A percentile compares a stretch with the other conserved stretches of the same genome.
Conservation (phyloP, 2,888 invertebrate genomes). For the Germaria angustata region DNA sequence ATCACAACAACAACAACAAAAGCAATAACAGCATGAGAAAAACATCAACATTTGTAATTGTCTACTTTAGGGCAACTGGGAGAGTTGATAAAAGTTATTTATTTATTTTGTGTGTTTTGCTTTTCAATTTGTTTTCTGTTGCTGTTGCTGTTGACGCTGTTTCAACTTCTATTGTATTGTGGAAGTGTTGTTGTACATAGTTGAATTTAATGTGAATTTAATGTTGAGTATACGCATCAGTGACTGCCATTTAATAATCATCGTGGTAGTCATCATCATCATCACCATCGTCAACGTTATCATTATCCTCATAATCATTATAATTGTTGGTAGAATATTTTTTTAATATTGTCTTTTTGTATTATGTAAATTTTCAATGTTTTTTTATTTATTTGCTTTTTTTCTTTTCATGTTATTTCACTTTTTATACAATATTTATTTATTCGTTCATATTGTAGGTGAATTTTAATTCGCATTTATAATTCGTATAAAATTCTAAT, state of each 20-base stretch:
- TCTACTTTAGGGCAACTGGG: slow-evolving; percentile 69
- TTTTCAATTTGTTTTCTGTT: slow-evolving; percentile 17
- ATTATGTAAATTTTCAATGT: neutral
- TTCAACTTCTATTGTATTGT: slow-evolving; percentile 25
- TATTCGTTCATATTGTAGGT: slow-evolving; percentile 31
- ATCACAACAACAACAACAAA: slow-evolving; percentile 7
- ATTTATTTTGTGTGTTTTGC: slow-evolving; percentile 14
- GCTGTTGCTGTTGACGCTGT: slow-evolving; percentile 13
- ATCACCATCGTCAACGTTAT: neutral
- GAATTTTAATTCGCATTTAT: slow-evolving; percentile 10
- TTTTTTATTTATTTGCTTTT: neutral
- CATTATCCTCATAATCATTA: neutral
- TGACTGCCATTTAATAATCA: slow-evolving; percentile 56
- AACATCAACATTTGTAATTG: slow-evolving; percentile 49
- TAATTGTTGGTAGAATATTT: slow-evolving; percentile 3
- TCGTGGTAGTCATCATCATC: neutral
- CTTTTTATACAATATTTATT: neutral
- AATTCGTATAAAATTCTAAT: too few species aligned
- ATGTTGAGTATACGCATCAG: slow-evolving; percentile 70
- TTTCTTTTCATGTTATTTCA: slow-evolving; percentile 10
- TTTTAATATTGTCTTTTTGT: neutral
- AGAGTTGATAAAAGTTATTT: slow-evolving; percentile 55
- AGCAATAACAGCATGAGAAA: slow-evolving; percentile 7
- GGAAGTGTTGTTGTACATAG: slow-evolving; percentile 23
- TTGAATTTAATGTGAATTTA: too few species aligned